A percentile compares a stretch with the other conserved stretches of the same genome.
These are phyloP conservation scores for Hipparchia semele DNA, from an alignment of 2,888 invertebrate species.

Conservation along the genomic window DNA sequence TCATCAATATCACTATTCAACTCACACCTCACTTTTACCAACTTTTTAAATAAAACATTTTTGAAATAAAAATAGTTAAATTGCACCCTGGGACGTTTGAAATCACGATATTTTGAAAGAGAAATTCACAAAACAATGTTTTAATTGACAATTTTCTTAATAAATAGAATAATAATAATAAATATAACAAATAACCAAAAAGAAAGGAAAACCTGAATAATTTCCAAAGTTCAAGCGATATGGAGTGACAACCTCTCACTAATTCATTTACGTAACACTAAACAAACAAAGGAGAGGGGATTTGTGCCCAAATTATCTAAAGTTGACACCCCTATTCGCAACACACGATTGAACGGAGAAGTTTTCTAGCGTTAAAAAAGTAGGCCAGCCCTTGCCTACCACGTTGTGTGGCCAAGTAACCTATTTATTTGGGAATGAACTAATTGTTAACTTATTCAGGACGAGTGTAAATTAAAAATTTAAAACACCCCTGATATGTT, in stretches of 20 bases:
- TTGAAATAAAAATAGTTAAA: no score
- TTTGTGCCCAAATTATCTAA: conserved; percentile 27
- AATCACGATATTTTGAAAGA: no score
- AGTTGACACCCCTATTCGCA: conserved; percentile 25
- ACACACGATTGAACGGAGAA: conserved; percentile 32
- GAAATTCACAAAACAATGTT: no score
- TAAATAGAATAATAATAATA: background rate
- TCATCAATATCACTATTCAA: background rate
- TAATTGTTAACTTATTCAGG: background rate
- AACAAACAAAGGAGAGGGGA: conserved; percentile 11
- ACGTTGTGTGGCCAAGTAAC: background rate
- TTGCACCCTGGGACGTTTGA: no score
- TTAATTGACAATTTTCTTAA: no score
- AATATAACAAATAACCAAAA: background rate
- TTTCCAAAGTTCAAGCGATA: conserved; percentile 2
- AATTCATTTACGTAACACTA: conserved; percentile 18
- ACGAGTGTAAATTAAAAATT: background rate
- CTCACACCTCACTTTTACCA: background rate
- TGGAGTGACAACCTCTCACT: conserved; percentile 10
- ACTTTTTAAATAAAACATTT: background rate
- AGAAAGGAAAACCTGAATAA: background rate
- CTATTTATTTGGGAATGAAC: background rate
- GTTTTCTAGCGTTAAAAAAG: conserved; percentile 30
- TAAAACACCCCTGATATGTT: no score
- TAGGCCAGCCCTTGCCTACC: conserved; percentile 31